A percentile compares a stretch with the other conserved stretches of the same genome.
Conservation (phyloP, 1,140 invertebrate genomes). For the Megalopta genalis region DNA sequence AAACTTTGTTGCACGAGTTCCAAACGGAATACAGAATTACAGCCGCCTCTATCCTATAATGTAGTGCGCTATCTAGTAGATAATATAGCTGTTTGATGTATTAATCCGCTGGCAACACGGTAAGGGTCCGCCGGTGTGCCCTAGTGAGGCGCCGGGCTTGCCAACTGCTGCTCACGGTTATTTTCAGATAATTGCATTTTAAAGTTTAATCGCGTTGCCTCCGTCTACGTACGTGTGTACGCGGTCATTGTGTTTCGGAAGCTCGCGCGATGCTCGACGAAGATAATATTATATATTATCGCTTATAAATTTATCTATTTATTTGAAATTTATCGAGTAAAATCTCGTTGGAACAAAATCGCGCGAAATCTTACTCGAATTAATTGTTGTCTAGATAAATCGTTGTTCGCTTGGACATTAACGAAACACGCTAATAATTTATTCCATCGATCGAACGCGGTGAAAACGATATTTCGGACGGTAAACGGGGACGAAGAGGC, state of each 20-base stretch:
- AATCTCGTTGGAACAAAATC: too few relatives aligned
- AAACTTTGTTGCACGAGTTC: background rate
- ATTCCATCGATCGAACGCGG: too few relatives aligned
- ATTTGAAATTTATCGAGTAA: too few relatives aligned
- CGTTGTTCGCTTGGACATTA: too few relatives aligned
- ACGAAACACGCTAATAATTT: too few relatives aligned
- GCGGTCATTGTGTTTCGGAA: background rate
- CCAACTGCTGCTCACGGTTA: slow-evolving; percentile 38
- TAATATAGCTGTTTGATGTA: slow-evolving; percentile 47
- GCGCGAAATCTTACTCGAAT: too few relatives aligned
- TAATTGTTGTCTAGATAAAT: too few relatives aligned
- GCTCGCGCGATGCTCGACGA: background rate
- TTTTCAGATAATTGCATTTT: slow-evolving; percentile 50
- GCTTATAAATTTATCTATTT: too few relatives aligned
- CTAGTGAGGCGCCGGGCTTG: slow-evolving; percentile 19
- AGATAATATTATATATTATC: slow-evolving; percentile 16
- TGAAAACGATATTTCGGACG: too few relatives aligned
- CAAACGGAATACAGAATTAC: slow-evolving; percentile 30
- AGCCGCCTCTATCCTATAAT: background rate
- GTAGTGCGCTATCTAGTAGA: background rate
- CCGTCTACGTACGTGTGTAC: slow-evolving; percentile 3
- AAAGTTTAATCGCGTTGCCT: slow-evolving; percentile 41
- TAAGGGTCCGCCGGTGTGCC: slow-evolving; percentile 27
- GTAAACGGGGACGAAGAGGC: too few relatives aligned
- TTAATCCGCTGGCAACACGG: slow-evolving; percentile 37